Base-by-base conservation (phyloP, 2,113 vertebrate genomes). In the Laticauda colubrina region DNA sequence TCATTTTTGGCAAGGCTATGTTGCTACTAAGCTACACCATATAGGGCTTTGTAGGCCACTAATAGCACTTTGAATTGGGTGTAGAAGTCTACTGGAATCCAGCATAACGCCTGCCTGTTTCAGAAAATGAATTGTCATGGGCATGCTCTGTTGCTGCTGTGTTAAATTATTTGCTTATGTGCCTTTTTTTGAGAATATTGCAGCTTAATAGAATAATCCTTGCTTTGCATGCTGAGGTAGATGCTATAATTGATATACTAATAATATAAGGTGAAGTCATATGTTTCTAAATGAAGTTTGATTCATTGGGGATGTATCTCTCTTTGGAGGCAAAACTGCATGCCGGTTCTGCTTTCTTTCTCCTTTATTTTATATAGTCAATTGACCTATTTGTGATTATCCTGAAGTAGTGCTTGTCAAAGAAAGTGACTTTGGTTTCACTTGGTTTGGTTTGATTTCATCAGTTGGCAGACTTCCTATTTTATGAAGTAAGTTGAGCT, bases 381-480 rank as follows among this genome's bases (percentile, higher is more conserved):
- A 21, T 21, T 29, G 34, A 39, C 24, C 15, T 6, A 2, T 43
- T 61, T 57, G 5, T 23, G 1, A 64, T 18, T 59, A 7, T 51
- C 26, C 45, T 81, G 48, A 29, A 48, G 15, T 51, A 53, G 20
- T 85, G 45, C 7, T 39, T 18, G 1, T 26, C 59, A 54, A 51
- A 69, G 48, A 61, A 56, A 56, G 75, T 23, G 53, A 55, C 89
- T 90, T 93, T 26, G 4, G 45, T 93, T 93, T 93, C 75, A 43
- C 45, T 86, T 53, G 51, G 51, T 53, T 53, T 53, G 11, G 51
- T 12, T 53, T 53, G 51, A 11, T 23, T 39, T 56, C 15, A 29
- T 89, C 7, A 43, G 14, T 43, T 15, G 11, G 1, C 26, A 24
- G 23, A 53, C 23, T 86, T 86, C 45, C 87, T 86, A 29, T 45